Conservation (phyloP, 1,140 invertebrate genomes). For the Thereuonema tuberculata region DNA sequence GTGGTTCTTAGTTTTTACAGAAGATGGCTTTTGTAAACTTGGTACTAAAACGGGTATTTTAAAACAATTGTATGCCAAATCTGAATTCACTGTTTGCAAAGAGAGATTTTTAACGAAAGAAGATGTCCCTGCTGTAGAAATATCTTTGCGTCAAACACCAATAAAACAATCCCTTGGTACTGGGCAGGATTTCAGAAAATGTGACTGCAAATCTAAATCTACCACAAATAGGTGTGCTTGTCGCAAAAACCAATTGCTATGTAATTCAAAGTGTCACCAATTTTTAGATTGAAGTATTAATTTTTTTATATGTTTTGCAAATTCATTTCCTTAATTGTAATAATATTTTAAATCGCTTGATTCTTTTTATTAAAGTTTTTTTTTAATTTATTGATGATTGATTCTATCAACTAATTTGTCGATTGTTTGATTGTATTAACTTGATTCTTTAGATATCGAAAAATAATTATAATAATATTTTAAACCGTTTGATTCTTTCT, state of each 20-base stretch:
- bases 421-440: no score
- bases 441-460: no score
- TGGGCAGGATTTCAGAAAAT: neutral
- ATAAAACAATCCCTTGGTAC: conserved; percentile 2
- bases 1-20: neutral
- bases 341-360: neutral
- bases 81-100: conserved; percentile 5
- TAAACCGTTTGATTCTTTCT: no score
- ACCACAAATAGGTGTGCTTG: conserved; percentile 3
- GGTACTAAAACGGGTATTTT: conserved; percentile 1
- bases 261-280: conserved; percentile 6
- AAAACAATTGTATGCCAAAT: conserved; percentile 1
- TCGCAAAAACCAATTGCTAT: neutral
- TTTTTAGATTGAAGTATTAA: neutral
- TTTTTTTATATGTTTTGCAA: neutral
- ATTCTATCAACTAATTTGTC: no score
- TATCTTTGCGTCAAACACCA: conserved; percentile 1
- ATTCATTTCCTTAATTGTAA: conserved; percentile 2
- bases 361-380: no score
- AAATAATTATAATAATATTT: no score
- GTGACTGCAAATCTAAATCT: conserved; percentile 2
- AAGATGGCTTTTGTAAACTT: conserved; percentile 2
- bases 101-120: conserved; percentile 4
- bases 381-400: no score
- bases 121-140: neutral